phyloP scores from a whole-genome alignment of 2,113 vertebrate species.

The Ardeotis arabs region DNA sequence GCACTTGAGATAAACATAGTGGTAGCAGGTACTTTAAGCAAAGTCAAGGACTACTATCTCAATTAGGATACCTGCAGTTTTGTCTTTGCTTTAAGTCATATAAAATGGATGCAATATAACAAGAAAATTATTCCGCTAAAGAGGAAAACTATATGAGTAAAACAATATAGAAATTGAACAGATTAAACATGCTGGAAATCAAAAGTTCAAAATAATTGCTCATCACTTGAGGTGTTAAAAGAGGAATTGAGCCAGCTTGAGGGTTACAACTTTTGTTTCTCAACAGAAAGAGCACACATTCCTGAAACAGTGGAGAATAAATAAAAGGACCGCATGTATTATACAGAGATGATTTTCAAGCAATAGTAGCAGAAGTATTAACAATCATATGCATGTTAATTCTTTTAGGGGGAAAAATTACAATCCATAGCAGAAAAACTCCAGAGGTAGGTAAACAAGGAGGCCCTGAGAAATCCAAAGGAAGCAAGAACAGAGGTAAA shows the following conservation, averaged over 20 bases:
- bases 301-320: background rate
- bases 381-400: background rate
- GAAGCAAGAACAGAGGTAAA: background rate
- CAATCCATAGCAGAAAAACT: background rate
- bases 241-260: accelerated
- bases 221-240: background rate
- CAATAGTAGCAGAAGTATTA: background rate
- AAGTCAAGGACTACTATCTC: background rate
- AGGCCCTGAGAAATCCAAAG: background rate
- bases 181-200: background rate
- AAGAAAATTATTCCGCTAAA: background rate
- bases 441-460: background rate
- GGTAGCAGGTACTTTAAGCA: background rate
- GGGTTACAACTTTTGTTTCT: background rate
- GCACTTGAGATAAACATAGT: background rate
- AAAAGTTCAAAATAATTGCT: background rate
- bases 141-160: background rate
- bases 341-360: background rate
- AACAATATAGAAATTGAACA: background rate
- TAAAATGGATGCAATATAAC: background rate
- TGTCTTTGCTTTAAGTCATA: background rate
- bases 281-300: background rate
- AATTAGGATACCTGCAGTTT: background rate
- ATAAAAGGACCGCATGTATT: background rate
- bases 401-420: background rate